These are phyloP conservation scores for Trachelus troglodyta DNA, from an alignment of 2,888 invertebrate genomes.

Conservation along the genomic window DNA sequence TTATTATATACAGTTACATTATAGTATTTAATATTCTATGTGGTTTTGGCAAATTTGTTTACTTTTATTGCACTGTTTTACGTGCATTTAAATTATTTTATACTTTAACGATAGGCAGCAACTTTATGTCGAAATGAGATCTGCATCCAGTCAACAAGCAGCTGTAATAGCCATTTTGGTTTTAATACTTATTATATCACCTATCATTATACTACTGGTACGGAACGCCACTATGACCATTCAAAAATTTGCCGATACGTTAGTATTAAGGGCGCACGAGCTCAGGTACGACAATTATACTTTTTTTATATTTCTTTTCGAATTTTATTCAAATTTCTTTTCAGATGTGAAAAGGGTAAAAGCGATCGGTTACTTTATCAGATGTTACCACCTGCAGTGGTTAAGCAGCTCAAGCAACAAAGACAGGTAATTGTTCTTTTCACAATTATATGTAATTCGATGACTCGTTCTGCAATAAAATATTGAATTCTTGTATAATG, in stretches of 20 bases:
- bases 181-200: constrained; percentile 68
- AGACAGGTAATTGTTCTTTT: constrained; percentile 56
- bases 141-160: constrained; percentile 64
- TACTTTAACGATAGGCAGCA: constrained; percentile 61
- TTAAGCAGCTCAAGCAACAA: constrained; percentile 69
- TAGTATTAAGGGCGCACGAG: constrained; percentile 68
- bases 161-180: constrained; percentile 68
- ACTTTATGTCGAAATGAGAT: constrained; percentile 67
- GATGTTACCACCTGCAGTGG: constrained; percentile 72
- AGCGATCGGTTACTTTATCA: constrained; percentile 71
- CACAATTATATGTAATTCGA: neutral
- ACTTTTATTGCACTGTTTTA: neutral
- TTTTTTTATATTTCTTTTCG: neutral
- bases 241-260: constrained; percentile 69
- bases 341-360: constrained; percentile 68
- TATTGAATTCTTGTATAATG: neutral
- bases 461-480: constrained; percentile 5
- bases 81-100: neutral
- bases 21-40: neutral
- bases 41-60: neutral
- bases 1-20: neutral
- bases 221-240: constrained; percentile 70
- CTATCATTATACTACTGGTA: constrained; percentile 69
- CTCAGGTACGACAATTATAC: constrained; percentile 52
- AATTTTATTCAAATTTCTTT: neutral